A percentile compares a stretch with the other conserved stretches of the same genome.
These are phyloP conservation scores for Meiosimyza platycephala DNA, from an alignment of 2,888 invertebrate species.

Conservation along the genomic window DNA sequence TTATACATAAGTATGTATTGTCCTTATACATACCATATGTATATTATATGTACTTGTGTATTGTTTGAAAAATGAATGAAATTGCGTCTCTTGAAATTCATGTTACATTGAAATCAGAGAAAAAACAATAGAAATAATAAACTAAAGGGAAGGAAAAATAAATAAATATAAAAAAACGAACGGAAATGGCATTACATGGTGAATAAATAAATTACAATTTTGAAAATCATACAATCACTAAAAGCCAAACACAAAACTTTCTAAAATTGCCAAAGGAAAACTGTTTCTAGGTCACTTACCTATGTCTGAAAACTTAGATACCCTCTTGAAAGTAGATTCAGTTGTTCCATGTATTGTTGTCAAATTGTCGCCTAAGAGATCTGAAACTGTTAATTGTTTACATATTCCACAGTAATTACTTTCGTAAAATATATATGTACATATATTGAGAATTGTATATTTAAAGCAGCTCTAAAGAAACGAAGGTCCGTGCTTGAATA, in stretches of 20 bases:
- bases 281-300: conserved; percentile 53
- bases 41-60: conserved; percentile 33
- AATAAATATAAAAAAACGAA: conserved; percentile 39
- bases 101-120: conserved; percentile 40
- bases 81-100: conserved; percentile 57
- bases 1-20: too few species aligned
- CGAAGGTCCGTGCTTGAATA: too few species aligned
- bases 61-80: conserved; percentile 50
- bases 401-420: too few species aligned
- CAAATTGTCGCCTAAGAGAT: conserved; percentile 57
- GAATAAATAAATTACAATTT: conserved; percentile 42
- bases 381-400: conserved; percentile 43
- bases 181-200: too few species aligned
- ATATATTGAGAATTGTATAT: too few species aligned
- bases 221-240: conserved; percentile 38
- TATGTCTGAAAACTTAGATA: conserved; percentile 59
- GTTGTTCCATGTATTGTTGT: conserved; percentile 59
- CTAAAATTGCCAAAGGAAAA: conserved; percentile 16
- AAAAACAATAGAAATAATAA: conserved; percentile 38
- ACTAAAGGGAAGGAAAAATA: conserved; percentile 16
- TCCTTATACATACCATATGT: too few species aligned
- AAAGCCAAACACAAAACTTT: conserved; percentile 45
- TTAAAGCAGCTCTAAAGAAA: too few species aligned
- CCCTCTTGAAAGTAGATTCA: conserved; percentile 60
- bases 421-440: too few species aligned